Conservation (phyloP, 2,113 vertebrate species). For the Sphaerodactylus townsendi region DNA sequence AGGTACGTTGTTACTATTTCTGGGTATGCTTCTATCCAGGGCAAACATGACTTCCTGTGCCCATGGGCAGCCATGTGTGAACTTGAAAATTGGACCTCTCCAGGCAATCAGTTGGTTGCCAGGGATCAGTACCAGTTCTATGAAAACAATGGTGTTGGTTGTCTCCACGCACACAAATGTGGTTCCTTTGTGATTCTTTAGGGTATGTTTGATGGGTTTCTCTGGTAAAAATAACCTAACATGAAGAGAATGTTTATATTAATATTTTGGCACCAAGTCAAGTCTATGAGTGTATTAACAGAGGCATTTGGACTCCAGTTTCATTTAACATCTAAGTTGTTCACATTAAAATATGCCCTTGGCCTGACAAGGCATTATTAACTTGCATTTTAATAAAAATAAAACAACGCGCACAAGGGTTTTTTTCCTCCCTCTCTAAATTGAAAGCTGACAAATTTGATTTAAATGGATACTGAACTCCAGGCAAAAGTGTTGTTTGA, state of each 20-base stretch:
- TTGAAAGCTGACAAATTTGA: slow-evolving; percentile 72
- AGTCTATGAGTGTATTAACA: slow-evolving; percentile 52
- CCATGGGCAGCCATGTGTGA: background rate
- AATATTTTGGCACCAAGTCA: slow-evolving; percentile 43
- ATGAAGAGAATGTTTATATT: slow-evolving; percentile 4
- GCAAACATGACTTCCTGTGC: background rate
- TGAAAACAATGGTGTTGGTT: background rate
- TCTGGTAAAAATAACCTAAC: slow-evolving; percentile 32
- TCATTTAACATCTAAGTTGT: slow-evolving; percentile 54
- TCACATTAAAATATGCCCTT: slow-evolving; percentile 64
- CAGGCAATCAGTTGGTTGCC: background rate
- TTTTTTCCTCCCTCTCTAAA: slow-evolving; percentile 51
- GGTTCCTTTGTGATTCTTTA: background rate
- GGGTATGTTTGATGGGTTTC: background rate
- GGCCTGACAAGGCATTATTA: slow-evolving; percentile 69
- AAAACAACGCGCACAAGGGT: slow-evolving; percentile 44
- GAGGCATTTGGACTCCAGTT: slow-evolving; percentile 41
- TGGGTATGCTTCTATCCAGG: background rate
- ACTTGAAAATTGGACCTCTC: background rate
- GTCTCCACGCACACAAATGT: background rate
- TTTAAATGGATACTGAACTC: slow-evolving; percentile 70
- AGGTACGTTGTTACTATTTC: background rate
- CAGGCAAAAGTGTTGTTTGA: slow-evolving; percentile 69
- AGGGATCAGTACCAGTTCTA: background rate
- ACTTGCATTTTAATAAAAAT: slow-evolving; percentile 70